Evolutionary conservation across 2,797 vertebrate genomes (phyloP), one percentile per base, ranked within the genome.

Genomic region (Tinamus major): DNA sequence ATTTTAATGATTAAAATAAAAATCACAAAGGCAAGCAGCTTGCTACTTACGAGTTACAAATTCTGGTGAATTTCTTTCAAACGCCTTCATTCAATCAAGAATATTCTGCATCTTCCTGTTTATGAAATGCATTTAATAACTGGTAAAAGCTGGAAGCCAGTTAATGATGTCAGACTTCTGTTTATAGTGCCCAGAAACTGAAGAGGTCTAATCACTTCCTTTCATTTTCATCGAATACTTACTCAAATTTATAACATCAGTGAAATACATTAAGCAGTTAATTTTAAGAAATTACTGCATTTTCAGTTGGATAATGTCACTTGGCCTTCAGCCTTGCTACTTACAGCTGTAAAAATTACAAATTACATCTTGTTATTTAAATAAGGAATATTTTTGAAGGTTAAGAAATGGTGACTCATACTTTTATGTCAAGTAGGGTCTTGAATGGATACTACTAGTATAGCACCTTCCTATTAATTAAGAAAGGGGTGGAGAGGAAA

Each of bases 121-220:
- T 85, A 81, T 61, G 46, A 93, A 94, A 94, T 39, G 4, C 48
- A 72, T 89, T 91, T 85, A 90, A 53, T 56, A 87, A 87, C 17
- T 91, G 33, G 20, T 68, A 81, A 93, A 63, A 46, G 24, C n/a
- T 87, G 27, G 62, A 87, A 92, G 58, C 35, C 77, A 79, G 19
- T 72, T 87, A 84, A 11, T 85, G 64, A 78, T 85, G 39, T 84
- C 49, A 86, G 6, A 24, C 6, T n/a, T 49, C 6, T 83, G 48
- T 70, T 93, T 94, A 86, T 79, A 61, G 76, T 72, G 68, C 55
- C 75, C 56, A 89, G 59, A 94, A 94, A 82, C 39, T 23, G 62
- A 92, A 85, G 39, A 79, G n/a, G 27, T 68, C 35, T 71, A 91
- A 85, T 64, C 0, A 55, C 51, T 79, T 80, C 33, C 49, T 24